phyloP scores from a whole-genome alignment of 92 coral and sea anemone species.

The Palythoa caribaeorum region DNA sequence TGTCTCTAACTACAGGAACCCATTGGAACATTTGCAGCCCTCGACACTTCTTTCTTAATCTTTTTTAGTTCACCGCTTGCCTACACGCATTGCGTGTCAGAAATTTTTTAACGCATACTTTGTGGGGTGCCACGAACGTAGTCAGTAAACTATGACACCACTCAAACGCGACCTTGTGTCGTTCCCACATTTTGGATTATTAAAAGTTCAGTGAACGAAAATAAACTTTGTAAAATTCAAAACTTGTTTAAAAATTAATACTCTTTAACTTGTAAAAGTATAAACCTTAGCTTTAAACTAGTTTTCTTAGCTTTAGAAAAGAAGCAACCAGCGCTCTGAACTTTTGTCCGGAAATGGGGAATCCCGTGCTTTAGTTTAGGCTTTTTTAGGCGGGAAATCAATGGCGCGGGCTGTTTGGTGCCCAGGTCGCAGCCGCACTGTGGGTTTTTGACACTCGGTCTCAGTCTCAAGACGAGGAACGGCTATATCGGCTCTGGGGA shows the following conservation, averaged over 20 bases:
- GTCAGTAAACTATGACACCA: neutral
- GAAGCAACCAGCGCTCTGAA: no score
- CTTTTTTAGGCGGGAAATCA: conserved; percentile 18
- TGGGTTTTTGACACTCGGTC: no score
- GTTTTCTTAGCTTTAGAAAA: no score
- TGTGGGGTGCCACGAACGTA: conserved; percentile 12
- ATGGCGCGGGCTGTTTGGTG: neutral
- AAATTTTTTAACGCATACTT: conserved; percentile 21
- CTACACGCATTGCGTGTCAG: neutral
- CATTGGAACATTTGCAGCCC: conserved; percentile 23
- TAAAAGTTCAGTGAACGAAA: neutral
- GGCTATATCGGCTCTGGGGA: no score
- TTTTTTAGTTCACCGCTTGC: conserved; percentile 2
- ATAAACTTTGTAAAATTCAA: neutral
- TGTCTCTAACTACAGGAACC: conserved; percentile 26
- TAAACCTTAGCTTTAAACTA: no score
- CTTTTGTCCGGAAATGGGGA: no score
- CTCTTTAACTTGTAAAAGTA: no score
- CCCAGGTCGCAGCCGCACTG: no score
- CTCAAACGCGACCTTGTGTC: conserved; percentile 20
- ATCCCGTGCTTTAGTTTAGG: neutral
- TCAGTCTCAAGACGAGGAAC: no score
- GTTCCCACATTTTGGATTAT: conserved; percentile 26
- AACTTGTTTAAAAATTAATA: no score
- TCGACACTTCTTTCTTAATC: no score